Evolutionary conservation across 2,888 invertebrate species (phyloP), one percentile per base, ranked within the genome.

Genomic region (Sabellastarte sp.): DNA sequence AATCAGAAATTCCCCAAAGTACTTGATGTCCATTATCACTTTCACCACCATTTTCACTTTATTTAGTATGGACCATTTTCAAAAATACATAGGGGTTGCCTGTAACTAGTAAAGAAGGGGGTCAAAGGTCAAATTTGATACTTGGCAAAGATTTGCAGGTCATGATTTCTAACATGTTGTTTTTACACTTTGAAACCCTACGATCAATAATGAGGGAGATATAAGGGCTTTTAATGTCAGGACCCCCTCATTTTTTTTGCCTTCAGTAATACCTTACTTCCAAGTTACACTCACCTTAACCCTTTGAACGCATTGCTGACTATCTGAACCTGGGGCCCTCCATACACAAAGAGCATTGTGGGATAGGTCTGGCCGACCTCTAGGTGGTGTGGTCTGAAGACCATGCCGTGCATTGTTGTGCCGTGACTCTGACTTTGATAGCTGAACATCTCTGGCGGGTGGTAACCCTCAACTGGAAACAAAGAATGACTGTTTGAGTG

Each of bases 291-390:
- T 32, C 32, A 74, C 73, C 72, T 69, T 50, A 63, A 32, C 26
- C 80, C 80, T 61, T 80, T 80, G 71, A 78, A 96, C 3, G 92
- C 91, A 85, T 99, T 98, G 61, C 93, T 93, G 66, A 99, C 98
- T 50, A 96, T 89, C 86, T 99, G 98, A 57, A 98, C 95, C 84
- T 97, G 96, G 0, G 99, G 99, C 0, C 99, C 99, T 1, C 96
- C 99, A 82, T 99, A 99, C 61, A 99, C 93, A 84, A 95, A 95
- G 59, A 98, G 88, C 66, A 99, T 91, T 24, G 95, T 95, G 0
- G 99, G 97, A 86, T 95, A 94, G 67, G 90, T 89, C 20, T 85
- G 83, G 4, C 88, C 88, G 0, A 86, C 30, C 41, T 65, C 66
- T 53, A 70, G 67, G 57, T 76, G 69, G 33, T 74, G 72, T 1